Base-by-base conservation (phyloP, 2,113 vertebrate genomes). In the Leucopternis melanops region DNA sequence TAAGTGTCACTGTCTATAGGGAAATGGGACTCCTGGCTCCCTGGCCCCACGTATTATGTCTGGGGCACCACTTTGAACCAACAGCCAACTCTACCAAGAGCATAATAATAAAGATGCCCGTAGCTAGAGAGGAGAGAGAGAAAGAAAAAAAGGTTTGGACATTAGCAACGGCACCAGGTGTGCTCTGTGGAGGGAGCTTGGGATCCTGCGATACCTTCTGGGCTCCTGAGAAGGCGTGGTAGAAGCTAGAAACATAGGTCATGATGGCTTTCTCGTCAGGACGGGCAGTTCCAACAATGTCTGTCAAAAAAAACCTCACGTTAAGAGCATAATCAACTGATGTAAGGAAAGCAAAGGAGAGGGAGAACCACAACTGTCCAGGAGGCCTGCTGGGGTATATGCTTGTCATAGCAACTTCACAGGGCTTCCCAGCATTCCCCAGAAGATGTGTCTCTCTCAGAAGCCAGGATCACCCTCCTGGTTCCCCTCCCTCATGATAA, bases 211-310 rank as follows among this genome's bases (percentile, higher is more conserved):
- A 99, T 99, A 99, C 99, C 99, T 99, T 99, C 99, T 99, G 99
- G 97, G 99, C 99, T 98, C 99, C 99, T 77, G 99, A 99, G 98
- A 99, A 99, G 98, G 99, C 99, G 92, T 99, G 99, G 99, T 99
- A 99, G 99, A 99, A 99, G 98, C 99, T 99, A 98, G 99, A 99
- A 98, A 99, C 99, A 92, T 99, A 99, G 98, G 99, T 99, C 99
- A 99, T 99, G 99, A 99, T 99, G 97, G 99, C 99, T 97, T 99
- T 99, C 98, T 99, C 99, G 92, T 99, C 99, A 22, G 99, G 99
- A 90, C 99, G 99, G 97, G 99, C 99, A 18, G 99, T 99, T 98
- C 99, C 99, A 92, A 99, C 99, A 94, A 99, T 99, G 98, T 99
- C 99, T 99, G 98, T 94, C 90, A 97, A 98, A 98, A 98, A 96